Base-by-base conservation (phyloP, 1,140 invertebrate species). In the Cydia pomonella region DNA sequence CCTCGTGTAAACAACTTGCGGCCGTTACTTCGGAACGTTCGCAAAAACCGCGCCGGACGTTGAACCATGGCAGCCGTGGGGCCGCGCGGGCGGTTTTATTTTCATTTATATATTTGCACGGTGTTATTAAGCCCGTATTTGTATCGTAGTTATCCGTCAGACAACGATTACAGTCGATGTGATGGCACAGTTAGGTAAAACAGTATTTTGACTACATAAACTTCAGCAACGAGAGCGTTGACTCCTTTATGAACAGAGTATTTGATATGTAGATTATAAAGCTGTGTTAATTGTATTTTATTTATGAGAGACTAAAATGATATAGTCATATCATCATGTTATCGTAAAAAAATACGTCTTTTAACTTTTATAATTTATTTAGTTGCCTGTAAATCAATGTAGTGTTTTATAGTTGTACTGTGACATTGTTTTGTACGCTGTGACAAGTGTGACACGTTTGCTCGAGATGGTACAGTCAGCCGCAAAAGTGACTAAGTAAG, bases 121-220 rank as follows among this genome's bases (percentile, higher is more conserved):
- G 73, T 76, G 83, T 80, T 86, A 86, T 86, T 84, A 84, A 87
- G 84, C 84, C 77, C 76, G 66, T 74, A 29, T 47, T 76, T 73
- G 78, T 85, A 83, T 84, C 81, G 75, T 74, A 81, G 77, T 88
- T 87, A 89, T 91, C 85, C 82, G 80, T 83, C 81, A 86, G 88
- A 88, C 89, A 90, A 87, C 80, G 79, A 84, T 66, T 83, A 75
- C 66, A 81, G 74, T 82, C 82, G 81, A 75, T 82, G 80, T 83
- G 81, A 80, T 88, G 89, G 53, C 53, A 59, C 53, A 59, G 53
- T 59, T 59, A n/a, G 53, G 18, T 2, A 12, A 59, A n/a, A 21
- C 53, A 59, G 53, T 59, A 21, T 21, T 21, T 59, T 21, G 53
- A 59, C 53, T 59, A 23, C 1, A 9, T 59, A 50, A n/a, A n/a